A percentile compares a stretch with the other conserved stretches of the same genome.
Evolutionary conservation across 2,113 vertebrate genomes (phyloP).

Genomic region (Hippocampus comes): DNA sequence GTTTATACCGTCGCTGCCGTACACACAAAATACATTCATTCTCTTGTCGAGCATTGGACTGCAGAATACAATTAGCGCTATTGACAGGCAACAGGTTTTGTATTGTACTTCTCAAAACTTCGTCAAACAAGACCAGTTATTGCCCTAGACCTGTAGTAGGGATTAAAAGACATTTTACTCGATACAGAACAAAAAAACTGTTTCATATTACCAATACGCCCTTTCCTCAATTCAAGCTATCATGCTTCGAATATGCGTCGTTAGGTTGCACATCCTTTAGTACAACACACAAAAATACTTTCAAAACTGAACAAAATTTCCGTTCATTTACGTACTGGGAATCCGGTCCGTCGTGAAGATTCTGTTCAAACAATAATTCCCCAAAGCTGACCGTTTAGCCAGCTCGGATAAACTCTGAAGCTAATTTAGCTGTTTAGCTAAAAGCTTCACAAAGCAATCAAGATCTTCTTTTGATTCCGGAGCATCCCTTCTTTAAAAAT

Average conservation of each 20-base stretch:
- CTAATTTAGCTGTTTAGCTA: constrained; percentile 36
- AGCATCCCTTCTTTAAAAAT: constrained; percentile 1
- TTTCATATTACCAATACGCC: not conserved
- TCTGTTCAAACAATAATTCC: not conserved
- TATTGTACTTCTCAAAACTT: no score
- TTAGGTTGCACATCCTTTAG: not conserved
- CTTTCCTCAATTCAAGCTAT: not conserved
- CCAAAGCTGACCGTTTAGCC: constrained; percentile 23
- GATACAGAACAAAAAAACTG: not conserved
- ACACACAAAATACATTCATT: no score
- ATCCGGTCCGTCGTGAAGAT: not conserved
- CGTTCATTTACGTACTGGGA: not conserved
- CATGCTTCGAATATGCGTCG: not conserved
- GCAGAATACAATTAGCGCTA: no score
- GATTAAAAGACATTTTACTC: not conserved
- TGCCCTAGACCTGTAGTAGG: not conserved
- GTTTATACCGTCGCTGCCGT: no score
- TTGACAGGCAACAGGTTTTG: no score
- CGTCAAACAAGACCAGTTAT: no score
- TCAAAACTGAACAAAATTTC: constrained; percentile 28
- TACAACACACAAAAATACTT: not conserved
- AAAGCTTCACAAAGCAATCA: constrained; percentile 9
- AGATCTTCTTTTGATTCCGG: constrained; percentile 6
- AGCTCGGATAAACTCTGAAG: constrained; percentile 10
- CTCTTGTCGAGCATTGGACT: no score